Evolutionary conservation across 2,797 vertebrate genomes (phyloP), one percentile per base, ranked within the genome.

Genomic region (Microcaecilia unicolor): DNA sequence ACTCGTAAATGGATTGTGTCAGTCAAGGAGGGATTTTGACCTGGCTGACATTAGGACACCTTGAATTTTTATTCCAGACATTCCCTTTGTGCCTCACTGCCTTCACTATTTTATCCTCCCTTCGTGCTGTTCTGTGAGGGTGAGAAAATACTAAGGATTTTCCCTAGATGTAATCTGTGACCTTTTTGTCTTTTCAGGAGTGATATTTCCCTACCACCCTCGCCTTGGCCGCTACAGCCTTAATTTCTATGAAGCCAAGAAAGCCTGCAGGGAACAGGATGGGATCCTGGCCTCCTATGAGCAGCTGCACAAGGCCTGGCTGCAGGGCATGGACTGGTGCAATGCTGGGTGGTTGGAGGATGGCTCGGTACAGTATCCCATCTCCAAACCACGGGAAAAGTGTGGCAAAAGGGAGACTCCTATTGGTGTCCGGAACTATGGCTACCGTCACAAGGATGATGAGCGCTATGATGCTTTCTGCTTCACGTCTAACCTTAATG

Each of bases 271-370:
- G 23, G 74, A 83, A 45, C 91, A 96, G 72, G 93, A 95, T 0
- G 90, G 88, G 25, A 96, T 95, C 45, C 65, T 97, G 74, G 92
- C 93, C 2, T 96, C 94, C 0, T 91, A 93, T 4, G 78, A 89
- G 5, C 93, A 97, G 41, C 52, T 97, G 27, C 93, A 96, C 48
- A 58, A 59, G 44, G 92, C 93, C 19, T 97, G 92, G 92, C 66
- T 89, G 44, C 87, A 93, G 2, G 94, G 93, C 2, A 63, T 97
- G 53, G 91, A 97, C 64, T 97, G 93, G 94, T 98, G 94, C 67
- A 96, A 96, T 10, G 94, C 94, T 0, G 93, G 94, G 15, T 97
- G 94, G 93, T 65, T 98, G 58, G 77, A 91, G 25, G 93, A 97
- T 3, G 92, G 92, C 18, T 96, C 93, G 0, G 94, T 97, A 44